Evolutionary conservation across 2,113 vertebrate genomes (phyloP).

Genomic region (Morone saxatilis): DNA sequence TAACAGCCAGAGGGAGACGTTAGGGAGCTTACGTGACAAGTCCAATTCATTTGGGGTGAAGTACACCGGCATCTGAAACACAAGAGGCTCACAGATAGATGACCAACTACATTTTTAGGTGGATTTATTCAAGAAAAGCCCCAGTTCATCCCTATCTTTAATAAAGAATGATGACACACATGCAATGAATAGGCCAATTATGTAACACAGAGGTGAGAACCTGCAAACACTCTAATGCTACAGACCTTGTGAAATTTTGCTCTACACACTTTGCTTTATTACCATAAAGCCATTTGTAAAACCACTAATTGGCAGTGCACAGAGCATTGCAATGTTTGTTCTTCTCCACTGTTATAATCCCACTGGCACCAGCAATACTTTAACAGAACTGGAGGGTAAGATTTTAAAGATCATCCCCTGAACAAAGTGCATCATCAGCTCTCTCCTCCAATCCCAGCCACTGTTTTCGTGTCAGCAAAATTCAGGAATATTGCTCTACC

Average conservation of each 20-base stretch:
- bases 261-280: conserved; percentile 30
- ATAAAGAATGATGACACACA: neutral
- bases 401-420: conserved; percentile 36
- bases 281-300: conserved; percentile 38
- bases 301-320: neutral
- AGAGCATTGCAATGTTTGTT: conserved; percentile 9
- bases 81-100: conserved; percentile 11
- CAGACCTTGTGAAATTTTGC: conserved; percentile 16
- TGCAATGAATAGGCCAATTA: neutral
- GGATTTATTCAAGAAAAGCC: neutral
- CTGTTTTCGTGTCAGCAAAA: conserved; percentile 66
- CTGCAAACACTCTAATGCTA: neutral
- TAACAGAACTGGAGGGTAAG: conserved; percentile 10
- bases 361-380: neutral
- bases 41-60: conserved; percentile 33
- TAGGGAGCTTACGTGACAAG: conserved; percentile 36
- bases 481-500: conserved; percentile 20
- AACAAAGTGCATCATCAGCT: conserved; percentile 68
- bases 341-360: conserved; percentile 6
- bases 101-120: neutral
- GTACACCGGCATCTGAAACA: conserved; percentile 26
- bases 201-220: conserved; percentile 25
- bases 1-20: conserved; percentile 47
- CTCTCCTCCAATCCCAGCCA: conserved; percentile 21
- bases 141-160: neutral